phyloP scores from a whole-genome alignment of 2,113 vertebrate species.

The Salvelinus fontinalis region DNA sequence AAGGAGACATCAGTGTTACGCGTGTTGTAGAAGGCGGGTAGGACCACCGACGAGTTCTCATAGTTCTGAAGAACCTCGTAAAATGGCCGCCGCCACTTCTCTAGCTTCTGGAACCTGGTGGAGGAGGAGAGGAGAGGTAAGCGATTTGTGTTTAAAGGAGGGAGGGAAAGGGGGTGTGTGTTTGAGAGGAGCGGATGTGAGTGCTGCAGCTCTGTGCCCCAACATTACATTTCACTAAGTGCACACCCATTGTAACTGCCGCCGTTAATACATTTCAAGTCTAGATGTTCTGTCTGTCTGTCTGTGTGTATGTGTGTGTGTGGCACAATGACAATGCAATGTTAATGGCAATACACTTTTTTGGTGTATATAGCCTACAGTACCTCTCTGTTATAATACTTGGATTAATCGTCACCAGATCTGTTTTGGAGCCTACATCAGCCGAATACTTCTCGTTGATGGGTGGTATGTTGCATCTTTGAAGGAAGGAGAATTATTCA shows the following conservation, averaged over 20 bases:
- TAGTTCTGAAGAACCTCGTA: constrained; percentile 88
- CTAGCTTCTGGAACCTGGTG: constrained; percentile 91
- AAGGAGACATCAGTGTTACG: constrained; percentile 96
- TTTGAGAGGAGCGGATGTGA: background rate
- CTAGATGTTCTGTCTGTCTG: background rate
- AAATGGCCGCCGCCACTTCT: constrained; percentile 97
- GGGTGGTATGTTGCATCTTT: constrained; percentile 94
- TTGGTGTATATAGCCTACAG: background rate
- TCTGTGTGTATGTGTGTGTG: constrained; percentile 6
- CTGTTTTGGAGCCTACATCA: constrained; percentile 93
- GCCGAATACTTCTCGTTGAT: constrained; percentile 87
- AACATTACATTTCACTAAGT: too few species aligned
- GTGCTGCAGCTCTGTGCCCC: background rate
- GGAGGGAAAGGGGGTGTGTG: background rate
- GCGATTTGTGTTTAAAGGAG: background rate
- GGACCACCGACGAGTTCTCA: constrained; percentile 91
- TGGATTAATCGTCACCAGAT: constrained; percentile 95
- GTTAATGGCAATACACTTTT: too few species aligned
- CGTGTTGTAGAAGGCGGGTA: constrained; percentile 96
- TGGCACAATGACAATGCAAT: too few species aligned
- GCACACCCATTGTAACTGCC: background rate
- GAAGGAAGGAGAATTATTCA: constrained; percentile 14
- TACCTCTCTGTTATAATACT: constrained; percentile 98
- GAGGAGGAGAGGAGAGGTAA: background rate
- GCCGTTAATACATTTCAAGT: too few species aligned